Conservation (phyloP, 2,797 vertebrate species). For the Anas flavirostris region DNA sequence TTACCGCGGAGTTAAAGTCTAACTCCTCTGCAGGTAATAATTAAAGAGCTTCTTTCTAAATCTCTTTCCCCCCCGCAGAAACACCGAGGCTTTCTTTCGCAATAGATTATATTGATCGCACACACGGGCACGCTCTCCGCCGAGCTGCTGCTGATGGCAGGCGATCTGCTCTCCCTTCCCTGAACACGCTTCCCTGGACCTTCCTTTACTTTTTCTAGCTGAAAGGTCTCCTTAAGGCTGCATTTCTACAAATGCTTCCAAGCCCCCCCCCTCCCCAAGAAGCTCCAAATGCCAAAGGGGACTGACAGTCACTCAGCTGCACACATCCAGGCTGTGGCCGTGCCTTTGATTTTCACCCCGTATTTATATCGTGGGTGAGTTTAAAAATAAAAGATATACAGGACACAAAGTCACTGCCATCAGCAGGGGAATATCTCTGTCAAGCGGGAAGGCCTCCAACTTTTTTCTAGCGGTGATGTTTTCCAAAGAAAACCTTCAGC, state of each 20-base stretch:
- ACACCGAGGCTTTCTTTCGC: not conserved
- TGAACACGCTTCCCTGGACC: rapidly evolving
- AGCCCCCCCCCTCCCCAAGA: not conserved
- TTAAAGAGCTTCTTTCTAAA: slow-evolving; percentile 66
- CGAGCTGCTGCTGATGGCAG: rapidly evolving
- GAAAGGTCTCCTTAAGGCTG: not conserved
- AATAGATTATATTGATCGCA: slow-evolving; percentile 16
- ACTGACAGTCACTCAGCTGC: not conserved
- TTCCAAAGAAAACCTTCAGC: slow-evolving; percentile 35
- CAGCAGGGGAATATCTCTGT: not conserved
- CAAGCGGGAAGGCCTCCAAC: not conserved
- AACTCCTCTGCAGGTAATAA: slow-evolving; percentile 72
- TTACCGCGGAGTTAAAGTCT: slow-evolving; percentile 62
- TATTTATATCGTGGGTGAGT: not conserved
- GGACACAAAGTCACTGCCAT: not conserved
- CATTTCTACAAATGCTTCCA: not conserved
- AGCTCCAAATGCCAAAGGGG: not conserved
- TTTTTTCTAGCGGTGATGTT: not conserved
- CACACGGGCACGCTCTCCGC: not conserved
- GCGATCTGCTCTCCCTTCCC: not conserved
- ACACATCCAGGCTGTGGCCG: not conserved
- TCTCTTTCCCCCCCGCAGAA: slow-evolving; percentile 1
- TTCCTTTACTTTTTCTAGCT: not conserved
- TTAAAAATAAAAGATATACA: not conserved
- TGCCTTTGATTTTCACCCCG: not conserved